A percentile compares a stretch with the other conserved stretches of the same genome.
Conservation (phyloP, 2,888 invertebrate genomes). For the Zaprionus lineosus region DNA sequence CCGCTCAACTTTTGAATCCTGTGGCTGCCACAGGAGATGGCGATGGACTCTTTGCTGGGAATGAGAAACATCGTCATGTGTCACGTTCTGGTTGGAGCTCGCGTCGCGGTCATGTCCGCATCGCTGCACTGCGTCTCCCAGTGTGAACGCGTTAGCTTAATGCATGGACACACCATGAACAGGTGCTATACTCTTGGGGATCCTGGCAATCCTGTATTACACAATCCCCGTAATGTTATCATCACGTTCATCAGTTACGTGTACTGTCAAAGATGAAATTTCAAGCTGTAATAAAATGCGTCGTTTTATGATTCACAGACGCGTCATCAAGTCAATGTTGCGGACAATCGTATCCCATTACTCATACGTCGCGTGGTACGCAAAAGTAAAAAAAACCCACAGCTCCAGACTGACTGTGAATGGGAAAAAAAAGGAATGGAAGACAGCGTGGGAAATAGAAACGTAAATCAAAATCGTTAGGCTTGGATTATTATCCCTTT, state of each 20-base stretch:
- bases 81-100: constrained; percentile 80
- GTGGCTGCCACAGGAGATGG: constrained; percentile 83
- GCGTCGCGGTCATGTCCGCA: constrained; percentile 71
- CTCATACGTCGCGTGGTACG: constrained; percentile 46
- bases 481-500: constrained; percentile 32
- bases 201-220: too few relatives aligned
- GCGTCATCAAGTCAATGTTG: constrained; percentile 44
- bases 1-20: constrained; percentile 80
- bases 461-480: constrained; percentile 33
- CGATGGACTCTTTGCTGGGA: too few relatives aligned
- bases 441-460: neutral
- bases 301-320: constrained; percentile 29
- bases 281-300: constrained; percentile 10
- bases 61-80: constrained; percentile 84
- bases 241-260: constrained; percentile 13
- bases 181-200: constrained; percentile 38
- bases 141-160: constrained; percentile 19
- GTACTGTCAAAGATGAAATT: constrained; percentile 20
- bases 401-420: too few relatives aligned
- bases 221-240: constrained; percentile 15
- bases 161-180: constrained; percentile 33
- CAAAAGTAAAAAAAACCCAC: too few relatives aligned
- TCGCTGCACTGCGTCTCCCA: constrained; percentile 11
- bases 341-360: constrained; percentile 43
- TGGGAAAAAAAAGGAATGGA: too few relatives aligned